Evolutionary conservation across 1,140 invertebrate species (phyloP), one percentile per base, ranked within the genome.

Genomic region (Antheraea mylitta): DNA sequence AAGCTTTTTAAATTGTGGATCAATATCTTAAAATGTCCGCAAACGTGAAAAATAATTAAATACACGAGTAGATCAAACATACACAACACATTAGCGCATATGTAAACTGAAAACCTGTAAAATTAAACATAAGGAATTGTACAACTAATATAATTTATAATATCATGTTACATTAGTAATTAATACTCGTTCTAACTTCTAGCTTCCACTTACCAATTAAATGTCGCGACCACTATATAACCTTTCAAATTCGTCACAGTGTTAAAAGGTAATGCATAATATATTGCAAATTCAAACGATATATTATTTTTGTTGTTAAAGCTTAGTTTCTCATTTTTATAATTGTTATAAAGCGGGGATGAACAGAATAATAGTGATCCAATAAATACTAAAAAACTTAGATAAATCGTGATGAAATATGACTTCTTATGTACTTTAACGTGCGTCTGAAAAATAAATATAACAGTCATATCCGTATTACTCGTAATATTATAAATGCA

Each of bases 11-110:
- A 65, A n/a, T 67, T 70, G 48, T 78, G 9, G n/a, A 66, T 58
- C 2, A 81, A 45, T 22, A 80, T 78, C 58, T 80, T 80, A 48
- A 80, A 71, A 72, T 81, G 76, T 9, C 80, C 80, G 73, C 73
- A 78, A 58, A 80, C n/a, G 38, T 80, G 73, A 5, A 81, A 72
- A n/a, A 77, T 72, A 5, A 76, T 66, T 5, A 81, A 22, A 5
- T 64, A 73, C 7, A 80, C 64, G 11, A 76, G 69, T 0, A 76
- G 64, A 38, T 81, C 74, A 6, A 69, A 76, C 16, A 73, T 67
- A 48, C 74, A 75, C 22, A 79, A 71, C 37, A 64, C 58, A 10
- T 63, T 71, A 18, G 75, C 58, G 8, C 69, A 65, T 7, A 73
- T 53, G 7, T 68, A 67, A 10, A 66, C 60, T 10, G 42, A n/a